phyloP scores from a whole-genome alignment of 1,140 invertebrate genomes.

The Zaprionus davidi region DNA sequence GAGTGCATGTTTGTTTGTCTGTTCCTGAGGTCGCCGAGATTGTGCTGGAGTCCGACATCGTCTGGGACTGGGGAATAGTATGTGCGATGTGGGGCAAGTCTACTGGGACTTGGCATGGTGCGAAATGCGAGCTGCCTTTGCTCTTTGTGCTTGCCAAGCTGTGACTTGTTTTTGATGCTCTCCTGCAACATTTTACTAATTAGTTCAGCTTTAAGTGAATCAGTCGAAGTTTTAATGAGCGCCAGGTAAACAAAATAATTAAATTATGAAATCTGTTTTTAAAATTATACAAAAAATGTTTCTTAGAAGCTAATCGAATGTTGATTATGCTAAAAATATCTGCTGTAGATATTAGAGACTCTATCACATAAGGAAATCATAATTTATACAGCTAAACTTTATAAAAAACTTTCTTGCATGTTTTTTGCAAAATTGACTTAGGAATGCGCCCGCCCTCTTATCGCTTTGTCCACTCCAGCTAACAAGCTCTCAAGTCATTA shows the following conservation, averaged over 20 bases:
- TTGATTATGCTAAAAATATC: not conserved
- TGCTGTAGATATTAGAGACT: accelerated
- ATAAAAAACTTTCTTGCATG: not conserved
- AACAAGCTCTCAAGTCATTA: constrained; percentile 17
- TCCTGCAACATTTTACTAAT: not conserved
- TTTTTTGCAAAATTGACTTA: not conserved
- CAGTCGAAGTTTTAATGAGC: not conserved
- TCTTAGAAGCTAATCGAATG: not conserved
- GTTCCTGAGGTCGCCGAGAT: constrained; percentile 3
- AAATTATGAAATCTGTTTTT: not conserved
- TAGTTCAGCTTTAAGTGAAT: not conserved
- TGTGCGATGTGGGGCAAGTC: not conserved
- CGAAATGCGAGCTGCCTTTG: not conserved
- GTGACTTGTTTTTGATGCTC: not conserved
- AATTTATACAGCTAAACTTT: not conserved
- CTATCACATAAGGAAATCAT: not conserved
- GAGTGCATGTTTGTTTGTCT: constrained; percentile 15
- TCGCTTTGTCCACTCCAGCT: not conserved
- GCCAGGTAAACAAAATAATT: not conserved
- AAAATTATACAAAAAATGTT: not conserved
- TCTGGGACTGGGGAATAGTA: constrained; percentile 21
- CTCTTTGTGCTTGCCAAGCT: not conserved
- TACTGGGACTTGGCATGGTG: constrained; percentile 10
- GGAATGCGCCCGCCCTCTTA: not conserved
- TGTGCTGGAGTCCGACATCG: constrained; percentile 11